These are phyloP conservation scores for Sitobion miscanthi DNA, from an alignment of 1,140 invertebrate species.

Conservation along the genomic window DNA sequence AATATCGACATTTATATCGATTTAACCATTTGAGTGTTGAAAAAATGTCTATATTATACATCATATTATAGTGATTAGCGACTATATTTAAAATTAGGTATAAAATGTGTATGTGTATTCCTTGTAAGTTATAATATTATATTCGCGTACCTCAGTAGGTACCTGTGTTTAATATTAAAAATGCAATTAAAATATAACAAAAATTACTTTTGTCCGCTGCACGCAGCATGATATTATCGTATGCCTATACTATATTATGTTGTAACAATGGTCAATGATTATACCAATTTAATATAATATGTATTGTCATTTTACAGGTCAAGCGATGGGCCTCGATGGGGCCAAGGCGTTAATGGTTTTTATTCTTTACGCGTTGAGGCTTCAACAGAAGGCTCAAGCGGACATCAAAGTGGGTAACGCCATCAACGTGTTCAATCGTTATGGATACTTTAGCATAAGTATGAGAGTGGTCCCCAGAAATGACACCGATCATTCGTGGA, in stretches of 20 bases:
- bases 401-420: slow-evolving; percentile 74
- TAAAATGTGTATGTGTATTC: neutral
- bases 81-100: too few relatives aligned
- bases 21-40: neutral
- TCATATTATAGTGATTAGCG: too few relatives aligned
- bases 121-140: neutral
- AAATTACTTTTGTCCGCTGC: neutral
- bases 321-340: slow-evolving; percentile 52
- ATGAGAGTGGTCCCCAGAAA: slow-evolving; percentile 84
- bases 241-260: neutral
- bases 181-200: neutral
- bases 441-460: slow-evolving; percentile 81
- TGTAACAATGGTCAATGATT: neutral
- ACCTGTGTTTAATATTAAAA: neutral
- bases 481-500: slow-evolving; percentile 77
- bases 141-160: neutral
- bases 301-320: neutral
- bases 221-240: neutral
- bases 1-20: neutral
- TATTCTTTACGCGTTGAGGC: neutral
- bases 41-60: neutral
- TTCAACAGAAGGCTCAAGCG: slow-evolving; percentile 58
- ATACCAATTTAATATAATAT: neutral
- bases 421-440: slow-evolving; percentile 76
- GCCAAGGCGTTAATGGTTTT: slow-evolving; percentile 41